Evolutionary conservation across 2,888 invertebrate species (phyloP).

Genomic region (Orthosia gothica): DNA sequence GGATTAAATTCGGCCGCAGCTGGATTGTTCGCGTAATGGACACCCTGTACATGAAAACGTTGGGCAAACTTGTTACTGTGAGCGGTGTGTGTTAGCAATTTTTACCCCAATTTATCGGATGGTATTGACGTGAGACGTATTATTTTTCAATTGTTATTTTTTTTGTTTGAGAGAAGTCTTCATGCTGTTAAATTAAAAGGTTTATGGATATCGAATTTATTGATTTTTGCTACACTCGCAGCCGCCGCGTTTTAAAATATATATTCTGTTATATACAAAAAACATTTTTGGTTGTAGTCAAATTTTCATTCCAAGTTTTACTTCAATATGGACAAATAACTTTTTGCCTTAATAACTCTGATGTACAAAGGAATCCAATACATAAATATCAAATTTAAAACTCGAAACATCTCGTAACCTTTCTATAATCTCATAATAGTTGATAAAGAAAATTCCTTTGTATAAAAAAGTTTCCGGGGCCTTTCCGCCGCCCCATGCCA

Average conservation of each 20-base stretch:
- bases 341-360: no score
- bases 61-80: constrained; percentile 76
- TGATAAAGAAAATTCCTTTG: constrained; percentile 56
- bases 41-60: constrained; percentile 77
- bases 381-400: constrained; percentile 2
- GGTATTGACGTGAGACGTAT: constrained; percentile 48
- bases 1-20: constrained; percentile 87
- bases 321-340: no score
- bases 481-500: constrained; percentile 61
- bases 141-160: constrained; percentile 44
- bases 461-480: constrained; percentile 58
- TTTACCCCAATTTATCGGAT: constrained; percentile 64
- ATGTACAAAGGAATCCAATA: neutral
- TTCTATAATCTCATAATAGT: constrained; percentile 40
- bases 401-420: constrained; percentile 8
- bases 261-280: no score
- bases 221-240: neutral
- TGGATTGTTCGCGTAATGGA: constrained; percentile 86
- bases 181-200: constrained; percentile 6
- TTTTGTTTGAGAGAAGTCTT: neutral
- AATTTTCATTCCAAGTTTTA: no score
- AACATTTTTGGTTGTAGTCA: no score
- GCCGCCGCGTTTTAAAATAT: neutral
- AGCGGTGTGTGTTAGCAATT: constrained; percentile 62
- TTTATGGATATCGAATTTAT: constrained; percentile 6